Evolutionary conservation across 2,888 invertebrate genomes (phyloP), one percentile per base, ranked within the genome.

Genomic region (Melikaiella ostensackeni): DNA sequence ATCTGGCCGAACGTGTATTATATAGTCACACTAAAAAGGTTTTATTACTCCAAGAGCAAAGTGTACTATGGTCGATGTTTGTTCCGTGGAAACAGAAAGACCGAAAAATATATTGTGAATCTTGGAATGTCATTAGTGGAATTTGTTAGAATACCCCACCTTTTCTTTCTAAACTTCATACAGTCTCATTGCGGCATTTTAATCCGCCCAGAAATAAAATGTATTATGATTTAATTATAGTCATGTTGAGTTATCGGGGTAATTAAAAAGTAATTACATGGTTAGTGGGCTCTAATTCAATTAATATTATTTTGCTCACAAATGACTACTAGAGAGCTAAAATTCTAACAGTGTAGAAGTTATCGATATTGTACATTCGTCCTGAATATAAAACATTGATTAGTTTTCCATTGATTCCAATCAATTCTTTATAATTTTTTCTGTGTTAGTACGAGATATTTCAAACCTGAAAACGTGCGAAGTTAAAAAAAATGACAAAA

Each of bases 21-120:
- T 64, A 38, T 38, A 64, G 24, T 64, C 38, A 64, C 64, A 42
- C 64, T 38, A 63, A 64, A 64, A 64, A 64, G 38, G 64, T 16
- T 64, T 64, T 64, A 64, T 38, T 64, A 35, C 64, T 24, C 2
- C 50, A 42, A 42, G 35, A n/a, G 35, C 35, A n/a, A 35, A 33
- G 62, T 63, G 16, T 42, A 16, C 42, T 42, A 16, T 42, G 16
- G 16, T 63, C 35, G 62, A n/a, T 1, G 35, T 63, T 63, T 33
- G 35, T 33, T 63, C 62, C 35, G 27, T 35, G 13, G 24, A 64
- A 42, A 42, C 24, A 24, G 21, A 2, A 63, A 63, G 24, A 38
- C 13, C 13, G 3, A 38, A 21, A 38, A 63, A 63, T 63, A 63
- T 63, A 38, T 63, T 38, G 63, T 38, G 9, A 38, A 63, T 63